Conservation (phyloP, 2,888 invertebrate genomes). For the Serrognathus titanus region DNA sequence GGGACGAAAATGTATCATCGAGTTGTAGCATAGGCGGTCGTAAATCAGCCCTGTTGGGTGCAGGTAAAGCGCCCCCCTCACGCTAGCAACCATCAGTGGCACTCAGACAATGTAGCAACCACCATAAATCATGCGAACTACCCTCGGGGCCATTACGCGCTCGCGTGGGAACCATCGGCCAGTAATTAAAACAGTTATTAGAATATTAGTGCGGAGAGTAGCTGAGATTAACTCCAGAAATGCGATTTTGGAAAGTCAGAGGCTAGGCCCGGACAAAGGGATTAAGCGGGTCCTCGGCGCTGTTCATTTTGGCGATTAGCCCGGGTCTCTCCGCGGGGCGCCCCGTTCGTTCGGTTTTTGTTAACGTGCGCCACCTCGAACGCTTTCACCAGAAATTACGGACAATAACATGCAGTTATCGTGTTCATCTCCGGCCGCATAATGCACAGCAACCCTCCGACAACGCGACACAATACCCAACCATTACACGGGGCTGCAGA, state of each 20-base stretch:
- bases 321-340: slow-evolving; percentile 13
- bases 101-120: slow-evolving; percentile 11
- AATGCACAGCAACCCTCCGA: slow-evolving; percentile 10
- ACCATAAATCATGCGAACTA: slow-evolving; percentile 14
- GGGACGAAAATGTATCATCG: slow-evolving; percentile 24
- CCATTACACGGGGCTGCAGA: slow-evolving; percentile 9
- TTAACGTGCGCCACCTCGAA: background rate
- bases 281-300: slow-evolving; percentile 19
- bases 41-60: slow-evolving; percentile 29
- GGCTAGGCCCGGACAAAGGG: background rate
- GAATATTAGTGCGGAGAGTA: slow-evolving; percentile 7
- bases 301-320: slow-evolving; percentile 18
- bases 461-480: slow-evolving; percentile 10
- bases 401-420: slow-evolving; percentile 25
- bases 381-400: slow-evolving; percentile 26
- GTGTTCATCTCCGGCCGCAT: slow-evolving; percentile 16
- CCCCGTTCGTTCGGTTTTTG: slow-evolving; percentile 1
- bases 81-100: slow-evolving; percentile 10
- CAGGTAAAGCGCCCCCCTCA: slow-evolving; percentile 26
- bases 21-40: slow-evolving; percentile 12
- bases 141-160: slow-evolving; percentile 11
- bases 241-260: slow-evolving; percentile 18
- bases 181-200: slow-evolving; percentile 14
- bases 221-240: slow-evolving; percentile 8
- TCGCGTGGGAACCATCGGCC: slow-evolving; percentile 14